Evolutionary conservation across 2,113 vertebrate species (phyloP).

Genomic region (Neodontobutis hainanensis): DNA sequence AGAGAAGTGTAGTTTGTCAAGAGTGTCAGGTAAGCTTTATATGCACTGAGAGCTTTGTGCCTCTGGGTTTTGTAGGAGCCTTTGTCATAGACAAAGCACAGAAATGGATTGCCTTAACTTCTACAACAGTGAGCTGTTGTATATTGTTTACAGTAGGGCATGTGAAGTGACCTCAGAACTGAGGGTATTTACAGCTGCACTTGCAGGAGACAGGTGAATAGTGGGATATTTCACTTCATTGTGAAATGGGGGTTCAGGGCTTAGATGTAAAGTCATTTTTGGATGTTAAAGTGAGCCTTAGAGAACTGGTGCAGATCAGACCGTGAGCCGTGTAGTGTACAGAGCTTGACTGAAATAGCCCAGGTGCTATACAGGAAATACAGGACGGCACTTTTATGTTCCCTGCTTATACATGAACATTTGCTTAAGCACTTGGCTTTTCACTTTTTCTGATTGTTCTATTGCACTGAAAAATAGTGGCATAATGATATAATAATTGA

Average conservation of each 20-base stretch:
- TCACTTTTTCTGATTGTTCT: constrained; percentile 61
- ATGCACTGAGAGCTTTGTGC: constrained; percentile 71
- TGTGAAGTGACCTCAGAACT: constrained; percentile 46
- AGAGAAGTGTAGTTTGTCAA: constrained; percentile 31
- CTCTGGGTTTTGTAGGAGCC: constrained; percentile 59
- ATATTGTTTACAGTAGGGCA: constrained; percentile 72
- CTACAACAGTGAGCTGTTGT: constrained; percentile 48
- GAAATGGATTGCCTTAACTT: constrained; percentile 75
- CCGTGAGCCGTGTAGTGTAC: constrained; percentile 62
- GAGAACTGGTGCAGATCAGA: constrained; percentile 81
- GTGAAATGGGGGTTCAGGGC: constrained; percentile 36
- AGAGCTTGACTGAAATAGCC: constrained; percentile 60
- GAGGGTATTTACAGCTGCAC: constrained; percentile 43
- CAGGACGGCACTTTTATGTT: constrained; percentile 75
- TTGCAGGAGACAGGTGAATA: constrained; percentile 18
- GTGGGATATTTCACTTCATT: constrained; percentile 42
- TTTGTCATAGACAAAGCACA: constrained; percentile 66
- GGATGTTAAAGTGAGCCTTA: constrained; percentile 70
- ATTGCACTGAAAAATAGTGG: constrained; percentile 70
- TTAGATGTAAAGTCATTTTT: constrained; percentile 26
- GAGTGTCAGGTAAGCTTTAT: constrained; percentile 61
- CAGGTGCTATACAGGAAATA: constrained; percentile 60
- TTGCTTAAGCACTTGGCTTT: constrained; percentile 58
- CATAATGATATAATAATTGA: constrained; percentile 34
- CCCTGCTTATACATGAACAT: constrained; percentile 74